phyloP scores from a whole-genome alignment of 1,140 invertebrate species.

The Pseudomyrmex concolor region DNA sequence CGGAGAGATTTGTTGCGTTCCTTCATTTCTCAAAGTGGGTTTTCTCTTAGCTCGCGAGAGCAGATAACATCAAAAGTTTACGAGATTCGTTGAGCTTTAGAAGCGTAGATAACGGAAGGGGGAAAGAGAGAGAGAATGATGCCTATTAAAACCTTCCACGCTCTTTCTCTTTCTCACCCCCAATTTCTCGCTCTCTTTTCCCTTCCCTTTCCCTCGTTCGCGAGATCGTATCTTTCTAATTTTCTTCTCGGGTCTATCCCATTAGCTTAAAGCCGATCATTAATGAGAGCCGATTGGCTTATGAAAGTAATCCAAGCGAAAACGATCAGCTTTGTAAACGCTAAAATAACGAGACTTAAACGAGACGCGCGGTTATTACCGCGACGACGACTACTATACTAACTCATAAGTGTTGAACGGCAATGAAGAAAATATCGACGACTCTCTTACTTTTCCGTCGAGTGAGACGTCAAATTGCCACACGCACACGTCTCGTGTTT shows the following conservation, averaged over 20 bases:
- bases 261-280: slow-evolving; percentile 63
- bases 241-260: slow-evolving; percentile 50
- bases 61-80: slow-evolving; percentile 68
- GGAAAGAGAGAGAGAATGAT: background rate
- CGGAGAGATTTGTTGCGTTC: slow-evolving; percentile 42
- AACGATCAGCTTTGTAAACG: slow-evolving; percentile 51
- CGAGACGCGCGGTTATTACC: background rate
- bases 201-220: background rate
- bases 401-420: background rate
- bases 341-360: background rate
- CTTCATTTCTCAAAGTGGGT: slow-evolving; percentile 14
- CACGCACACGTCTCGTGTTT: no score
- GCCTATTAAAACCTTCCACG: slow-evolving; percentile 28
- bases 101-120: slow-evolving; percentile 60
- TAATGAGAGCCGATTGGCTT: slow-evolving; percentile 60
- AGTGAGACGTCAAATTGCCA: background rate
- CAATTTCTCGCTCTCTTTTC: background rate
- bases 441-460: background rate
- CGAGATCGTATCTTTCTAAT: slow-evolving; percentile 69
- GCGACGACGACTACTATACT: background rate
- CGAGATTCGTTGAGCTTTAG: slow-evolving; percentile 47
- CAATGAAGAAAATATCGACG: no score
- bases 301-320: slow-evolving; percentile 49
- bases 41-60: slow-evolving; percentile 31
- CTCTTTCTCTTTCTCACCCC: slow-evolving; percentile 4